Base-by-base conservation (phyloP, 2,888 invertebrate species). In the Patella ulyssiponensis region DNA sequence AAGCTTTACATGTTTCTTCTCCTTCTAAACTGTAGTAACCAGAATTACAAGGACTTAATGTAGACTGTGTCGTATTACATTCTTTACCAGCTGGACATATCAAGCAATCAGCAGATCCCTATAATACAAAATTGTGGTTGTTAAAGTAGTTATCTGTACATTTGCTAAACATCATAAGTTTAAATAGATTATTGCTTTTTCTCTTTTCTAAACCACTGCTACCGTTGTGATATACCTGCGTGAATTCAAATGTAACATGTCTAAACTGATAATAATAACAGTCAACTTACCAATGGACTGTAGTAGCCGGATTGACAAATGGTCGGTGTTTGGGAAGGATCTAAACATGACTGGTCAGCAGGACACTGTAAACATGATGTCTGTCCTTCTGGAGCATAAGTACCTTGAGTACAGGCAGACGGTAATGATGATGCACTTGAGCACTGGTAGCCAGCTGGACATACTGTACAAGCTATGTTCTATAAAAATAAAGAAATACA, bases 381-480 rank as follows among this genome's bases (percentile, higher is more conserved):
- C 17, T 78, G 76, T 5, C 85, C 84, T 1, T 75, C 83, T 20
- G 80, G 53, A 2, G 88, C 85, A 80, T 87, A 89, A 2, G 79
- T 83, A 12, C 90, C 90, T 54, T 82, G 75, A 15, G 81, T 73
- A 83, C 90, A 90, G 20, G 81, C 78, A 5, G 80, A 74, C 0
- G 88, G 85, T 14, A 84, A 74, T 1, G 79, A 75, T 2, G 73
- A 74, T 15, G 81, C 82, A 3, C 80, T 77, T 2, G 88, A 56
- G 80, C 91, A 91, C 23, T 78, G 80, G 71, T 87, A 87, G 0
- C 91, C 90, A 27, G 89, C 89, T 12, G 90, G 90, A 77, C 90
- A 90, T 3, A 70, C 27, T 3, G 84, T 84, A 78, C 91, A 91
- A 7, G 81, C 74, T 20, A 76, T 77, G 14, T 81, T 83, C 87